phyloP scores from a whole-genome alignment of 1,140 invertebrate species.

The Marisa cornuarietis region DNA sequence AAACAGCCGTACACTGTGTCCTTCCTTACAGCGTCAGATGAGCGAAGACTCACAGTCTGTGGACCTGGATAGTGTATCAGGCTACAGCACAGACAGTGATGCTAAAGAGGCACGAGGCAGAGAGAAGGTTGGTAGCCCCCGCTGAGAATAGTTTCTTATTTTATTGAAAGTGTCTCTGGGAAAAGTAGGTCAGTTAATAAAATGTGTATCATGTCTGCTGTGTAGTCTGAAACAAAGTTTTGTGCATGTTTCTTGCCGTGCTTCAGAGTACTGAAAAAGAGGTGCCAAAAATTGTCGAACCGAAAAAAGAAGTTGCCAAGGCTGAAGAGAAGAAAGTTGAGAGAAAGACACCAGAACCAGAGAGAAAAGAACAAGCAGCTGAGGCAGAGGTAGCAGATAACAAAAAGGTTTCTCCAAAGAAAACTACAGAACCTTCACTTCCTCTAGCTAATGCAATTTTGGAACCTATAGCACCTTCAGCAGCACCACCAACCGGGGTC shows the following conservation, averaged over 20 bases:
- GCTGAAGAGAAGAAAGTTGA: slow-evolving; percentile 15
- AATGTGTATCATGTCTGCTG: too few species aligned
- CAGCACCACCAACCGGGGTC: neutral
- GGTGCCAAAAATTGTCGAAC: slow-evolving; percentile 25
- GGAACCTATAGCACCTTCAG: slow-evolving; percentile 15
- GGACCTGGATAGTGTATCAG: slow-evolving; percentile 49
- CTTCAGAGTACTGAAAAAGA: slow-evolving; percentile 26
- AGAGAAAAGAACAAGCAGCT: neutral
- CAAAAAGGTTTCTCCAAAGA: slow-evolving; percentile 36
- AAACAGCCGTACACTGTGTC: neutral
- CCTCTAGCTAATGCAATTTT: slow-evolving; percentile 3
- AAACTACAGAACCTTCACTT: slow-evolving; percentile 35
- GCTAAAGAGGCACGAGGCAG: slow-evolving; percentile 33
- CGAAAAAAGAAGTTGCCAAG: slow-evolving; percentile 11
- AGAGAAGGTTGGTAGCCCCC: slow-evolving; percentile 29
- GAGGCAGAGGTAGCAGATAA: slow-evolving; percentile 22
- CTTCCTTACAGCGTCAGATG: slow-evolving; percentile 47
- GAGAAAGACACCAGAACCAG: slow-evolving; percentile 9
- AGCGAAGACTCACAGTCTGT: slow-evolving; percentile 45
- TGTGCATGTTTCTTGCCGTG: neutral
- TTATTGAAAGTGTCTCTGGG: neutral
- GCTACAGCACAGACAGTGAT: slow-evolving; percentile 36
- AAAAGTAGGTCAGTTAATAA: neutral
- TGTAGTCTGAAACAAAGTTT: too few species aligned
- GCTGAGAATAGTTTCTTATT: neutral